Percentiles rank a stretch among this genome's conserved stretches.
These are phyloP conservation scores for Theropithecus gelada DNA, from an alignment of 2,113 vertebrate species.

Conservation along the genomic window DNA sequence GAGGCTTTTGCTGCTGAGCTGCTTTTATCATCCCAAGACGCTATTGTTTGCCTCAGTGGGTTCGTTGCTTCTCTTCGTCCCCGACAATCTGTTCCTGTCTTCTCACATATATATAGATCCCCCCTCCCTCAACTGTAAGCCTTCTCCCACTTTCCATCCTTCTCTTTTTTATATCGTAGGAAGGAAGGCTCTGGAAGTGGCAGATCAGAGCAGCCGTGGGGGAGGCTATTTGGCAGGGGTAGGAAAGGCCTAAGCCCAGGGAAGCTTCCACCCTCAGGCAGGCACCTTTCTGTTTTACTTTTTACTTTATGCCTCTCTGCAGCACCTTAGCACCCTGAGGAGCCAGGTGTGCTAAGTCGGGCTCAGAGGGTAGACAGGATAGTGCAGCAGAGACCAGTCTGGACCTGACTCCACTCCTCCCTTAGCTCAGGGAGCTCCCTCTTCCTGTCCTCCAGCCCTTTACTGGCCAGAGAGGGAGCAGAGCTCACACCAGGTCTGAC, in stretches of 20 bases:
- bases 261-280: background rate
- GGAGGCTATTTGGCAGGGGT: conserved; percentile 69
- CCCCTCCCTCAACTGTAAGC: conserved; percentile 64
- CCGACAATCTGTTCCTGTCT: conserved; percentile 79
- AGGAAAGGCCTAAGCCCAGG: conserved; percentile 38
- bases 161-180: conserved; percentile 71
- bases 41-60: conserved; percentile 78
- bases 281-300: background rate
- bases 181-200: conserved; percentile 72
- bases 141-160: conserved; percentile 77
- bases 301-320: background rate
- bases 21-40: conserved; percentile 77
- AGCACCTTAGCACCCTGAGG: background rate
- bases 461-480: background rate
- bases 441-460: background rate
- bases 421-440: background rate
- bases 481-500: background rate
- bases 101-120: conserved; percentile 78
- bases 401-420: too few relatives aligned
- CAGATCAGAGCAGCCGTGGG: conserved; percentile 65
- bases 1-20: conserved; percentile 54
- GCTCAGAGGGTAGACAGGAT: background rate
- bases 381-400: background rate
- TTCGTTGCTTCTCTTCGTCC: conserved; percentile 71
- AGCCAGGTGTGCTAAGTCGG: background rate